Percentiles rank a stretch among this genome's conserved stretches.
Conservation (phyloP, 2,113 vertebrate species). For the Pseudorectes ferrugineus region DNA sequence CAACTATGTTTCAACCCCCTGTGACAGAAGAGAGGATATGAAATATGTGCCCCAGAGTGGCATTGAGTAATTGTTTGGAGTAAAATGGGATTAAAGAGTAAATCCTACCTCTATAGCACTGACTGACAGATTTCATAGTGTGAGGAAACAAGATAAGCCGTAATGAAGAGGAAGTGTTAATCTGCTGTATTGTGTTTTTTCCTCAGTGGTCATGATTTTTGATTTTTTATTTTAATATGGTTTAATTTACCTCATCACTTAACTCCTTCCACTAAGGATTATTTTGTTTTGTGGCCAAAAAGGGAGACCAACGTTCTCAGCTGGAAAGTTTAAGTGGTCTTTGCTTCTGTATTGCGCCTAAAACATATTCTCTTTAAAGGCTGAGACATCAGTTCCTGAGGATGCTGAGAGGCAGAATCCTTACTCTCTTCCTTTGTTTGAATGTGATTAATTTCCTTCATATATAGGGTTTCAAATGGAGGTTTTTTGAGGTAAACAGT, state of each 20-base stretch:
- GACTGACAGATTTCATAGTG: not conserved
- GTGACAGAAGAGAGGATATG: not conserved
- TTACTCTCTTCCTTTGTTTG: not conserved
- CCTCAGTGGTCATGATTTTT: not conserved
- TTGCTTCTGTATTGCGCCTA: not conserved
- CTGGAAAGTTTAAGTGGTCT: not conserved
- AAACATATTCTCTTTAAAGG: not conserved
- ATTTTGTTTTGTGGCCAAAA: not conserved
- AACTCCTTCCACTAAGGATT: not conserved
- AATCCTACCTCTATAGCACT: not conserved
- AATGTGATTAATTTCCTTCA: not conserved
- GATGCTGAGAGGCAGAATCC: not conserved
- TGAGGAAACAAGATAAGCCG: not conserved
- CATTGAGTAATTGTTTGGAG: not conserved
- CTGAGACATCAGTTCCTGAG: not conserved
- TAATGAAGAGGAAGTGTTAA: not conserved
- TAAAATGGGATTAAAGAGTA: conserved; percentile 5
- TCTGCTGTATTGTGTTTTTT: not conserved
- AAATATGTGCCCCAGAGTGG: not conserved
- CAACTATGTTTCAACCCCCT: not conserved
- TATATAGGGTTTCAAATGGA: not conserved
- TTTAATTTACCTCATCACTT: not conserved
- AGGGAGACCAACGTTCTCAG: accelerated
- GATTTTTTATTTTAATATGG: not conserved
- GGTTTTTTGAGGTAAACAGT: not conserved